Evolutionary conservation across 2,888 invertebrate species (phyloP), one percentile per base, ranked within the genome.

Genomic region (Latrodectus elegans): DNA sequence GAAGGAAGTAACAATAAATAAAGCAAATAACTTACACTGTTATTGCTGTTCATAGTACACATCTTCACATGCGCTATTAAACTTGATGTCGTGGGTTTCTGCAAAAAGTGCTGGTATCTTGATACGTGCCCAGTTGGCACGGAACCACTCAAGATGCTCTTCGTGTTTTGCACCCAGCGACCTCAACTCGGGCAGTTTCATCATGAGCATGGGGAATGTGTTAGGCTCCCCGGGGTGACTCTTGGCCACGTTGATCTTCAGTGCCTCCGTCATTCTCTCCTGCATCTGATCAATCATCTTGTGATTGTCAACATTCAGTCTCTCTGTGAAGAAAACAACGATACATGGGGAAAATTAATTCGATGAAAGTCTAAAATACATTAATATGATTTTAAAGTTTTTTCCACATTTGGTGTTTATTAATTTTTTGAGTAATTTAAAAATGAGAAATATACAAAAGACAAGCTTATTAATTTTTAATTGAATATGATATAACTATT

Each of bases 51-150:
- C 17, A 67, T 15, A 82, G 15, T 4, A 38, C 4, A 38, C 38
- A 38, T 38, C 38, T 38, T 38, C 38, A 38, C 38, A 38, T 1
- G 38, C 38, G 38, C 38, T 38, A 38, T 38, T 38, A 38, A 38
- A 38, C 38, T 52, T 60, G 93, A 99, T 97, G 94, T 99, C 98
- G 93, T 97, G 99, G 91, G 98, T 97, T 93, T 99, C 99, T 60
- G 98, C 96, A 93, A 97, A 99, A 82, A 99, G 94, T 4, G 98
- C 97, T 73, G 98, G 98, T 91, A 98, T 94, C 89, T 92, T 92
- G 89, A 95, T 94, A 87, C 95, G 94, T 49, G 91, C 91, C 97
- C 97, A 98, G 91, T 95, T 94, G 65, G 90, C 84, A 90, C 98
- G 95, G 93, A 97, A 97, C 97, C 97, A 99, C 92, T 95, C 95